A percentile compares a stretch with the other conserved stretches of the same genome.
Conservation (phyloP, 1,140 invertebrate species). For the Conus ventricosus region DNA sequence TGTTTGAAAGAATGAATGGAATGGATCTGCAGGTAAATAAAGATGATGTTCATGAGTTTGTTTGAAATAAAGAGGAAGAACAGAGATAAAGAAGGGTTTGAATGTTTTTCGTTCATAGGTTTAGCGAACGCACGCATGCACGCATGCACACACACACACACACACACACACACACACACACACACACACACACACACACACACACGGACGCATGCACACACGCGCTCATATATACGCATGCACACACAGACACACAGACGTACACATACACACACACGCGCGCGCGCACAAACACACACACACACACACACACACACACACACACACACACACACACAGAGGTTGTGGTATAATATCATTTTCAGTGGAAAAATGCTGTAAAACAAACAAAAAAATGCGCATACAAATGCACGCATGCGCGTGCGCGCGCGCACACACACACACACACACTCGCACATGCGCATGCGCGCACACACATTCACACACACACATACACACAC, state of each 20-base stretch:
- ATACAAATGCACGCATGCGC: not conserved
- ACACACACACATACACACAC: not conserved
- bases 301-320: not conserved
- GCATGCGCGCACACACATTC: not conserved
- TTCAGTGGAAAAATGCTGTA: too few relatives aligned
- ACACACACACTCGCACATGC: not conserved
- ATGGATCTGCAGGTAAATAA: not conserved
- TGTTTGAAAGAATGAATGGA: not conserved
- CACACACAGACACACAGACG: too few relatives aligned
- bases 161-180: constrained; percentile 9
- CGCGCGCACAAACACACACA: not conserved
- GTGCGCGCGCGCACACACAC: not conserved
- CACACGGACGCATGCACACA: constrained; percentile 12
- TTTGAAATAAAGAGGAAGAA: not conserved
- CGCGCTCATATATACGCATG: not conserved
- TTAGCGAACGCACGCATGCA: not conserved
- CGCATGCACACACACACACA: not conserved
- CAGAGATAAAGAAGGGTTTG: not conserved
- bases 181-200: not conserved
- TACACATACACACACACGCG: not conserved
- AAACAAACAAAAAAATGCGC: not conserved
- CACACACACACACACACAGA: not conserved
- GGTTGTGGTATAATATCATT: too few relatives aligned
- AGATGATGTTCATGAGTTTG: not conserved
- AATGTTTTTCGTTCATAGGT: too few relatives aligned